Base-by-base conservation (phyloP, 2,888 invertebrate genomes). In the Scelioninae gen. 2 region DNA sequence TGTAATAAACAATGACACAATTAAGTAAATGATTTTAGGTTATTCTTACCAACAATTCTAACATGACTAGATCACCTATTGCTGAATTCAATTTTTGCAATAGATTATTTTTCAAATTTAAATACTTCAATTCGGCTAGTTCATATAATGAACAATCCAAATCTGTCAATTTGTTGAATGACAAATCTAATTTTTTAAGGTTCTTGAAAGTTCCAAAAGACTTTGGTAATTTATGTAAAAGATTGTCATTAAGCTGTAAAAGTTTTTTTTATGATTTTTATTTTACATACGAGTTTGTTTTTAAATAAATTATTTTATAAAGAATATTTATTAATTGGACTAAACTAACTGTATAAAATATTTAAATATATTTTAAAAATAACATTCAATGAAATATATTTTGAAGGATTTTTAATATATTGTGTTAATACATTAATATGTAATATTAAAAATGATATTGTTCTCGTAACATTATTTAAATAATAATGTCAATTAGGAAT, bases 241-340 rank as follows among this genome's bases (percentile, higher is more conserved):
- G 90, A 88, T 97, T 96, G 85, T 95, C 94, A 87, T 96, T 94
- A 50, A 96, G 88, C 95, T 96, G 84, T 43, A 67, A 48, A 43
- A 4, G 6, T n/a, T n/a, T n/a, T n/a, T n/a, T n/a, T n/a, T n/a
- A n/a, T n/a, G n/a, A n/a, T n/a, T n/a, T n/a, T n/a, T n/a, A n/a
- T n/a, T n/a, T n/a, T n/a, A n/a, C n/a, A n/a, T n/a, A 25, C 25
- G 6, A 25, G 6, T 25, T 4, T 25, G 6, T 4, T 6, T 4
- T 25, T 25, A n/a, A 25, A 25, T 25, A 25, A 3, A 25, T 4
- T 25, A 25, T 4, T 25, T 25, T 25, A 25, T 4, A 25, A 4
- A 31, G 9, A 31, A 31, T 31, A 31, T 31, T 31, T 31, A 31
- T 31, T 31, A n/a, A n/a, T n/a, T n/a, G n/a, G n/a, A n/a, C n/a